These are phyloP conservation scores for Bombus pyrosoma DNA, from an alignment of 1,140 invertebrate species.

Conservation along the genomic window DNA sequence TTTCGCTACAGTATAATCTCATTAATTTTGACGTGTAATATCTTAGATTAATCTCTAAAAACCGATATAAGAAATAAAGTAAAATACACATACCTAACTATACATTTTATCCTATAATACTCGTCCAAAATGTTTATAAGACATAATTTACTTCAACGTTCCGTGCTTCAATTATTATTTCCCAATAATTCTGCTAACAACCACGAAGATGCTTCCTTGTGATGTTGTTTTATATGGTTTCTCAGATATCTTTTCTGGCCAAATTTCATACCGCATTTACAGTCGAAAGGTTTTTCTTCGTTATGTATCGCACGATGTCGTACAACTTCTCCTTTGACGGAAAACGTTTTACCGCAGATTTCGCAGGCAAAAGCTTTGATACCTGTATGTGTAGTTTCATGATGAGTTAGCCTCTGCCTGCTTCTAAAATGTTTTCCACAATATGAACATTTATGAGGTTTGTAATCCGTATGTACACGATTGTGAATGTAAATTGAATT, in stretches of 20 bases:
- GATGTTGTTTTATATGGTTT: constrained; percentile 74
- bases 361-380: constrained; percentile 82
- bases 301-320: constrained; percentile 82
- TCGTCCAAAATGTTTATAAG: neutral
- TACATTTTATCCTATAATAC: neutral
- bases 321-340: constrained; percentile 81
- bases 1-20: neutral
- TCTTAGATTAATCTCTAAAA: constrained; percentile 1
- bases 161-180: neutral
- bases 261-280: constrained; percentile 83
- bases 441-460: constrained; percentile 79
- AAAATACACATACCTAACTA: constrained; percentile 20
- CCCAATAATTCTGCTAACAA: constrained; percentile 15
- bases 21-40: constrained; percentile 1
- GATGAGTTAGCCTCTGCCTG: constrained; percentile 80
- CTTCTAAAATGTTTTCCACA: constrained; percentile 82
- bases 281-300: constrained; percentile 82
- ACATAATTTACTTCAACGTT: neutral
- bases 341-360: constrained; percentile 83
- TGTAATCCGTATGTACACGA: constrained; percentile 82
- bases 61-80: constrained; percentile 36
- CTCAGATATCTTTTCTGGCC: constrained; percentile 83
- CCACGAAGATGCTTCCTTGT: constrained; percentile 32
- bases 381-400: constrained; percentile 81
- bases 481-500: constrained; percentile 84